These are phyloP conservation scores for Hypselothyrea guttata DNA, from an alignment of 2,888 invertebrate species.

Conservation along the genomic window DNA sequence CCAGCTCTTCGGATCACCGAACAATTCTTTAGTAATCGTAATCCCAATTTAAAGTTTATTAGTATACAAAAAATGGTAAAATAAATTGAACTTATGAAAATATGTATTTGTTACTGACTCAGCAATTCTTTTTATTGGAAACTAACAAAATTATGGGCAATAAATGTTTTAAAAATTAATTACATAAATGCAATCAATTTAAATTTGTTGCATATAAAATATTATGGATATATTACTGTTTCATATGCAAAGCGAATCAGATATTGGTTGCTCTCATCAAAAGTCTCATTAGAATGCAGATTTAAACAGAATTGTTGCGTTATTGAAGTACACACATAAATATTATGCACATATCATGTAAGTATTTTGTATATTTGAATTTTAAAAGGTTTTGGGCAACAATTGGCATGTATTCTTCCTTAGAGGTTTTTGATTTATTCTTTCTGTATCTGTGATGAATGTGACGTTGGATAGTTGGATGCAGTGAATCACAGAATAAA, in stretches of 20 bases:
- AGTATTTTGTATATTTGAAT: slow-evolving; percentile 14
- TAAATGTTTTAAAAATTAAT: background rate
- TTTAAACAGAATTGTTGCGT: slow-evolving; percentile 33
- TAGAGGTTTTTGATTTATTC: background rate
- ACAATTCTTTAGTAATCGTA: too few relatives aligned
- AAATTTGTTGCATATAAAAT: too few relatives aligned
- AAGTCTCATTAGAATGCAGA: slow-evolving; percentile 58
- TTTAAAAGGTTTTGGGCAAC: slow-evolving; percentile 33
- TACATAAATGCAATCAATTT: too few relatives aligned
- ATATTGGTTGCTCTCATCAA: slow-evolving; percentile 1
- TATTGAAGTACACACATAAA: slow-evolving; percentile 4
- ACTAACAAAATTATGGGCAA: too few relatives aligned
- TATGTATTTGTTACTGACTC: too few relatives aligned
- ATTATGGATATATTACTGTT: background rate
- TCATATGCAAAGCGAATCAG: slow-evolving; percentile 10
- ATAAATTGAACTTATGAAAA: too few relatives aligned
- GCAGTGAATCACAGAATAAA: slow-evolving; percentile 46
- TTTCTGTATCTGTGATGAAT: slow-evolving; percentile 17
- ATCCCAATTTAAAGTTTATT: too few relatives aligned
- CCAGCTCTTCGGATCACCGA: too few relatives aligned
- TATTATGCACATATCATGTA: background rate
- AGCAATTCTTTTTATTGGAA: too few relatives aligned
- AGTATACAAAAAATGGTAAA: too few relatives aligned
- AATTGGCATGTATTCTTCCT: slow-evolving; percentile 46
- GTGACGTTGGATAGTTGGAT: slow-evolving; percentile 45